phyloP scores from a whole-genome alignment of 2,113 vertebrate genomes.

The Ivindomyrus marchei region DNA sequence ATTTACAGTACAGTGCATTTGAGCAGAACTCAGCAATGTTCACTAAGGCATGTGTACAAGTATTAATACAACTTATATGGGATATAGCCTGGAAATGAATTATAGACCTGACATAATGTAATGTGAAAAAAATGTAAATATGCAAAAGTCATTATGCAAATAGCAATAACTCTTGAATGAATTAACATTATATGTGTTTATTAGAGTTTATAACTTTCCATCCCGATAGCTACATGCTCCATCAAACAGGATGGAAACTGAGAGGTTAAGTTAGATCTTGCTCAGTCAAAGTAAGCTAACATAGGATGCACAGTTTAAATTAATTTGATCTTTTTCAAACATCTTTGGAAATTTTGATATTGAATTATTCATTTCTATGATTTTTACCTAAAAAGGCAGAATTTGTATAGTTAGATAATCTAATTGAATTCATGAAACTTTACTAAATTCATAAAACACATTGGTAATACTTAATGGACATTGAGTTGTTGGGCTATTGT shows the following conservation, averaged over 20 bases:
- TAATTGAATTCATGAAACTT: not conserved
- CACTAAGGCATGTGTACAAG: not conserved
- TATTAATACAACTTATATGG: not conserved
- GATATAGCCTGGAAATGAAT: not conserved
- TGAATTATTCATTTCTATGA: not conserved
- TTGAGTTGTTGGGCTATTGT: not conserved
- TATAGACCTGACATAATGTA: not conserved
- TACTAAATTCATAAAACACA: not conserved
- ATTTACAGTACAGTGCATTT: not conserved
- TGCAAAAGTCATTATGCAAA: not conserved
- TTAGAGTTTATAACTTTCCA: not conserved
- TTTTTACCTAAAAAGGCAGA: not conserved
- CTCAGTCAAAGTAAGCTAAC: not conserved
- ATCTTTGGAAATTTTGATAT: not conserved
- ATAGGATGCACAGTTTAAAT: not conserved
- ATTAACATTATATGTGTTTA: not conserved
- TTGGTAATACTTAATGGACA: not conserved
- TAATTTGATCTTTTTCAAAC: not conserved
- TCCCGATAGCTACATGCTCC: not conserved
- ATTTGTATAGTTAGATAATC: not conserved
- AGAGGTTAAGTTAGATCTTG: not conserved
- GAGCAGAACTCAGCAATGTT: not conserved
- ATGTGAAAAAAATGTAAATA: not conserved
- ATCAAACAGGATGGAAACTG: not conserved
- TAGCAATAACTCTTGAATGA: not conserved